Base-by-base conservation (phyloP, 2,113 vertebrate genomes). In the Ictidomys tridecemlineatus region DNA sequence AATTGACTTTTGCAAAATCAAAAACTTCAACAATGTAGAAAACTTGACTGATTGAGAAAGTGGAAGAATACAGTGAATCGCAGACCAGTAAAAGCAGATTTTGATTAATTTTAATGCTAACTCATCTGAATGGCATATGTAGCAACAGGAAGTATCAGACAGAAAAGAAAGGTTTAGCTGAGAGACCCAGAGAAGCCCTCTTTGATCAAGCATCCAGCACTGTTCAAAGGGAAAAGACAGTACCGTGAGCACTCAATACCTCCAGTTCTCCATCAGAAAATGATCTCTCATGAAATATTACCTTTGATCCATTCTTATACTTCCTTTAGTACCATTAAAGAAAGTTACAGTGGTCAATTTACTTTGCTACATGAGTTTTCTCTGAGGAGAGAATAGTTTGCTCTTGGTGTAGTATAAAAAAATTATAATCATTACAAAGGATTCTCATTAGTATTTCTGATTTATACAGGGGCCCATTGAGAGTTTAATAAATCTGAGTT, bases 401-500 rank as follows among this genome's bases (percentile, higher is more conserved):
- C 17, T 92, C 34, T 85, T 79, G 45, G 45, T 17, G 39, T 11
- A 2, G 13, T 51, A 30, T 48, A 28, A 39, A 90, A 87, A 4
- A 17, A 63, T 61, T 92, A 6, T 79, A 84, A 76, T 89, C 17
- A 77, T 2, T 78, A 7, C 13, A 69, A 92, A 94, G 3, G 48
- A 51, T 88, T 77, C 6, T 65, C 13, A 90, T 88, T 77, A 26
- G 2, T 20, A 83, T 74, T 83, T 95, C 30, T 45, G 26, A 37
- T 63, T 95, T 94, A 95, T 51, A 4, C 73, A 45, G 16, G 37
- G 28, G 13, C 53, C 6, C 3, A 78, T 2, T 32, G 2, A 67
- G 37, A 88, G 13, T 61, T 92, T 85, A 93, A 34, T 58, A 89
- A 39, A 8, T 78, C 37, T 69, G 18, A 85, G 34, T 83, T 95